These are phyloP conservation scores for Oceanodroma tethys DNA, from an alignment of 2,113 vertebrate genomes.

Conservation along the genomic window DNA sequence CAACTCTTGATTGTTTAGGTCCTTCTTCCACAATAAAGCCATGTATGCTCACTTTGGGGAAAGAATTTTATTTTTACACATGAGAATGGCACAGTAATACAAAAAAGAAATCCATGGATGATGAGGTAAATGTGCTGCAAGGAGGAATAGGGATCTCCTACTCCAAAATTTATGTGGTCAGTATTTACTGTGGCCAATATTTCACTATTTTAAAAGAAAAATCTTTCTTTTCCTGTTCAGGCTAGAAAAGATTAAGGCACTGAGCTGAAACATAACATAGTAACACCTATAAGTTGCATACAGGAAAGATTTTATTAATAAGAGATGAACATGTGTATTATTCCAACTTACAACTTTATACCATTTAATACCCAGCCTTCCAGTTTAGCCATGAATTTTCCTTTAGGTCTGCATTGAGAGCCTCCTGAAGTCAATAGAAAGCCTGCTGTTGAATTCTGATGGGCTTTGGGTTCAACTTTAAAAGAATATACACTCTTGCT, in stretches of 20 bases:
- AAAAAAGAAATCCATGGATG: neutral
- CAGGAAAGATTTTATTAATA: neutral
- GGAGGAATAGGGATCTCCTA: neutral
- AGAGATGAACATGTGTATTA: neutral
- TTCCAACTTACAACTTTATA: neutral
- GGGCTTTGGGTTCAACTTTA: neutral
- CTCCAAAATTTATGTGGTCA: neutral
- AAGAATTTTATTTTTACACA: neutral
- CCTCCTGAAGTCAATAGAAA: neutral
- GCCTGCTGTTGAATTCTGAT: neutral
- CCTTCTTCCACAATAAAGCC: neutral
- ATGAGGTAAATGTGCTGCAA: neutral
- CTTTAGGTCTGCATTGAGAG: neutral
- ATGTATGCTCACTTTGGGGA: neutral
- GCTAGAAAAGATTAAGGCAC: neutral
- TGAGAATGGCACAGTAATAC: neutral
- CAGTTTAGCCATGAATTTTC: neutral
- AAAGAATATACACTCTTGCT: neutral
- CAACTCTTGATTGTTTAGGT: neutral
- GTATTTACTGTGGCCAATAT: neutral
- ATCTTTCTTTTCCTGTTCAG: neutral
- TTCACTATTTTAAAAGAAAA: neutral
- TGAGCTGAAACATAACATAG: neutral
- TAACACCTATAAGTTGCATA: neutral
- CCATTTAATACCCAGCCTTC: neutral